Conservation (phyloP, 2,888 invertebrate genomes). For the Laspeyria flexula region DNA sequence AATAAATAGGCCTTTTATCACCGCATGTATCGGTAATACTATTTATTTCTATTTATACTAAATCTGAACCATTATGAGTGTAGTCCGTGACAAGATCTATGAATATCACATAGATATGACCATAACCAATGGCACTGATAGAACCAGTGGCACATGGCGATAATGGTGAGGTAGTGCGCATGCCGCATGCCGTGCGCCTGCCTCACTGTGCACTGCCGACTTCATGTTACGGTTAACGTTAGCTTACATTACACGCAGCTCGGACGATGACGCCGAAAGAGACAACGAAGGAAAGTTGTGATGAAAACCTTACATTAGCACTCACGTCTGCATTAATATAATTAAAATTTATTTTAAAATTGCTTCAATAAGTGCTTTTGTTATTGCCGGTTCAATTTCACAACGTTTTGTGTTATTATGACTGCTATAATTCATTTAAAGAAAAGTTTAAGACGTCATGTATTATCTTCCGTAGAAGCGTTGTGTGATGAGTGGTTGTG, state of each 20-base stretch:
- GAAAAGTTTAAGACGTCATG: constrained; percentile 30
- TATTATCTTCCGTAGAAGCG: constrained; percentile 35
- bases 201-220: constrained; percentile 18
- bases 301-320: constrained; percentile 47
- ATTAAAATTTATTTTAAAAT: constrained; percentile 24
- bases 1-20: too few relatives aligned
- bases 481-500: constrained; percentile 16
- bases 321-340: constrained; percentile 33
- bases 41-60: too few relatives aligned
- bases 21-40: too few relatives aligned
- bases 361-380: constrained; percentile 20
- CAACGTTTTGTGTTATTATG: constrained; percentile 14
- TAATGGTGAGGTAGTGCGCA: too few relatives aligned
- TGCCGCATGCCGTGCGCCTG: constrained; percentile 26
- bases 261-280: constrained; percentile 59
- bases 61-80: too few relatives aligned
- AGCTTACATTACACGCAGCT: constrained; percentile 57
- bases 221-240: constrained; percentile 56
- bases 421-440: constrained; percentile 26
- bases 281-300: constrained; percentile 62
- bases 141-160: too few relatives aligned
- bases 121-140: too few relatives aligned
- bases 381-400: constrained; percentile 9
- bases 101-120: too few relatives aligned
- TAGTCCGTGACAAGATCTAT: too few relatives aligned